Conservation (phyloP, 1,140 invertebrate genomes). For the Caerostris darwini region DNA sequence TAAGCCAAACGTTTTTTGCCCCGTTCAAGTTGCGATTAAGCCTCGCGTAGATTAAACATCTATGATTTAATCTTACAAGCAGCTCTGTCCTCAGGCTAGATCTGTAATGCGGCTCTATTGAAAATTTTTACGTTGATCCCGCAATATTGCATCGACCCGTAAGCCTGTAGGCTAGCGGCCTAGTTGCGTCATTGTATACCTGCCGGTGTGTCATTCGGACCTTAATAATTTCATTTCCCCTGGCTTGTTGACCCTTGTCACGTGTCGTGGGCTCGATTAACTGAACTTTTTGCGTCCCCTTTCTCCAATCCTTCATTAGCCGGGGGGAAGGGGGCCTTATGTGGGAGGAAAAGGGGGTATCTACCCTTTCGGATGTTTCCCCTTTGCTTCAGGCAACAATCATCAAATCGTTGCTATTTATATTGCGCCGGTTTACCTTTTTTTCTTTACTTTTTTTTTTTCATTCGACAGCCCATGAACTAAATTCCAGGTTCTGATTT, state of each 20-base stretch:
- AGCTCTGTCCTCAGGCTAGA: neutral
- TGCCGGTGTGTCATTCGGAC: slow-evolving; percentile 68
- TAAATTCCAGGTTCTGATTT: neutral
- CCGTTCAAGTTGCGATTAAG: too few relatives aligned
- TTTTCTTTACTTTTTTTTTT: neutral
- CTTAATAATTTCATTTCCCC: slow-evolving; percentile 75
- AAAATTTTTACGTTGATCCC: neutral
- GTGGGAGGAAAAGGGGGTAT: neutral
- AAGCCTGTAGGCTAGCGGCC: neutral
- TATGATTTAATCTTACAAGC: neutral
- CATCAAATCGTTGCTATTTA: slow-evolving; percentile 15
- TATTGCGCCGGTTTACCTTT: neutral
- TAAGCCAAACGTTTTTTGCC: too few relatives aligned
- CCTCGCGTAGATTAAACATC: neutral
- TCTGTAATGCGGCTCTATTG: neutral
- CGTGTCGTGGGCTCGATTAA: slow-evolving; percentile 55
- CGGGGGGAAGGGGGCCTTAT: neutral
- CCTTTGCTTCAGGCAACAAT: neutral
- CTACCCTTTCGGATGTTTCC: neutral
- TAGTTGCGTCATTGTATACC: slow-evolving; percentile 67
- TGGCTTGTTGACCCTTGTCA: slow-evolving; percentile 71
- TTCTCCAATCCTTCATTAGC: slow-evolving; percentile 22
- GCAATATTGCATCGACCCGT: neutral
- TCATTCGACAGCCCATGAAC: neutral
- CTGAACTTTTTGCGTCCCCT: neutral